Evolutionary conservation across 2,113 vertebrate species (phyloP).

Genomic region (Pungitius pungitius): DNA sequence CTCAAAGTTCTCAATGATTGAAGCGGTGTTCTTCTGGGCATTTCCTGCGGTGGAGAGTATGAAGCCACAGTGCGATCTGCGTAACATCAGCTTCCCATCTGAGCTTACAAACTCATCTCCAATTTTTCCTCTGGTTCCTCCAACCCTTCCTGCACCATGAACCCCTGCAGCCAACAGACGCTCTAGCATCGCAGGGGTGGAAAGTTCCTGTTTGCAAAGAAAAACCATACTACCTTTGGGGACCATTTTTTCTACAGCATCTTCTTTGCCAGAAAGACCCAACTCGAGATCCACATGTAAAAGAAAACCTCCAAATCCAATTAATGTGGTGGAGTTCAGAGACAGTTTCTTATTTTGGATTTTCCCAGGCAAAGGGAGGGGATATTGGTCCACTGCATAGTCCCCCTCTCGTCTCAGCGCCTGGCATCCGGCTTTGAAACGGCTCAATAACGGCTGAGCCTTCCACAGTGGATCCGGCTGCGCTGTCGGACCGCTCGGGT

Average conservation of each 20-base stretch:
- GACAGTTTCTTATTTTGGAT: slow-evolving; percentile 45
- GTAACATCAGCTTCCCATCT: slow-evolving; percentile 80
- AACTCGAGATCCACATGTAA: slow-evolving; percentile 75
- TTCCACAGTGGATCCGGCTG: slow-evolving; percentile 77
- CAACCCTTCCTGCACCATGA: slow-evolving; percentile 79
- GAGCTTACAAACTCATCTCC: slow-evolving; percentile 83
- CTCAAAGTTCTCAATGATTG: slow-evolving; percentile 75
- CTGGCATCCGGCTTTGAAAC: slow-evolving; percentile 72
- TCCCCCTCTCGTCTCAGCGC: slow-evolving; percentile 63
- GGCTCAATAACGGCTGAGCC: slow-evolving; percentile 66
- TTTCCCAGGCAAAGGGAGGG: slow-evolving; percentile 66
- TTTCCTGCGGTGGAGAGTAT: slow-evolving; percentile 79
- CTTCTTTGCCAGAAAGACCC: slow-evolving; percentile 72
- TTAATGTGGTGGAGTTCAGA: slow-evolving; percentile 73
- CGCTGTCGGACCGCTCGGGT: slow-evolving; percentile 4
- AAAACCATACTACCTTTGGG: slow-evolving; percentile 75
- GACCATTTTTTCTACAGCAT: slow-evolving; percentile 75
- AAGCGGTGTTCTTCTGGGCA: slow-evolving; percentile 63
- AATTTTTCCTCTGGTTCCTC: slow-evolving; percentile 75
- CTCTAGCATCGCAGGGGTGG: slow-evolving; percentile 80
- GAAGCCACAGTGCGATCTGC: slow-evolving; percentile 79
- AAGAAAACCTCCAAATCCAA: slow-evolving; percentile 75
- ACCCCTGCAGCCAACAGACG: slow-evolving; percentile 76
- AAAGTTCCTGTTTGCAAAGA: slow-evolving; percentile 82
- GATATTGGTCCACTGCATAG: slow-evolving; percentile 78